Percentiles rank a stretch among this genome's conserved stretches.
phyloP scores from a whole-genome alignment of 2,888 invertebrate species.

The Lymantria monacha region DNA sequence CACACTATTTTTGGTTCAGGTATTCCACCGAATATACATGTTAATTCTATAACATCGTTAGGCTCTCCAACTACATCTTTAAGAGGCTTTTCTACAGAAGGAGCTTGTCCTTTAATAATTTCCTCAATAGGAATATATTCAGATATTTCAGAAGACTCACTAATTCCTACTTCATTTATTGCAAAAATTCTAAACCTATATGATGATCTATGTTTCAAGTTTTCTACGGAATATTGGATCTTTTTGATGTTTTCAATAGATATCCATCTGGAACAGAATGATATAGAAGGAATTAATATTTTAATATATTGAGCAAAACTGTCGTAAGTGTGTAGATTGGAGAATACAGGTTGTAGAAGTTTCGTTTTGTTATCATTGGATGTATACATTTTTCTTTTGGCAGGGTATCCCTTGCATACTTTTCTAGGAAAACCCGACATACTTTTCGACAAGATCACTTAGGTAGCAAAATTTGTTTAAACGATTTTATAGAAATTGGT shows the following conservation, averaged over 20 bases:
- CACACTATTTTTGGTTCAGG: constrained; percentile 89
- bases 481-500: too few species aligned
- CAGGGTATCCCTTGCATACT: too few species aligned
- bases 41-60: constrained; percentile 85
- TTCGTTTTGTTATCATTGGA: too few species aligned
- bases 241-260: constrained; percentile 84
- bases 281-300: too few species aligned
- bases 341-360: too few species aligned
- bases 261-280: constrained; percentile 81
- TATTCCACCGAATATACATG: constrained; percentile 88
- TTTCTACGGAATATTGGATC: constrained; percentile 85
- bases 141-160: constrained; percentile 86
- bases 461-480: too few species aligned
- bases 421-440: too few species aligned
- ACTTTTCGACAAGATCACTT: too few species aligned
- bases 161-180: constrained; percentile 88
- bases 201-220: constrained; percentile 83
- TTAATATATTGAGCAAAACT: background rate
- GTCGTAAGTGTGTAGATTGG: too few species aligned
- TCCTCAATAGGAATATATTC: constrained; percentile 83
- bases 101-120: constrained; percentile 80
- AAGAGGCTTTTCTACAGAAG: constrained; percentile 86
- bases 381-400: too few species aligned
- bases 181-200: constrained; percentile 89
- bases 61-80: constrained; percentile 85